Base-by-base conservation (phyloP, 2,888 invertebrate genomes). In the Tetramorium bicarinatum region DNA sequence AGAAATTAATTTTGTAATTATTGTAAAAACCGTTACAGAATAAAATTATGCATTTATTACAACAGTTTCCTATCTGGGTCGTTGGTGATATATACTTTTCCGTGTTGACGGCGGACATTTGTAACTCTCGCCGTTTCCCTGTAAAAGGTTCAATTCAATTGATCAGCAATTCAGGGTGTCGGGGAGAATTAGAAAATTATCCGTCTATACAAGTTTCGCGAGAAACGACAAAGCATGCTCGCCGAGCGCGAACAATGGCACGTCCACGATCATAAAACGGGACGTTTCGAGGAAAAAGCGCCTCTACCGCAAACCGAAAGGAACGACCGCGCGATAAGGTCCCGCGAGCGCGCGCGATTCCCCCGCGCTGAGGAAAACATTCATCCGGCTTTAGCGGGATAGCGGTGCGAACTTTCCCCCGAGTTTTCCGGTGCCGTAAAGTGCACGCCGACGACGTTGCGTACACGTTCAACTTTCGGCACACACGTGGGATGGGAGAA, bases 251-350 rank as follows among this genome's bases (percentile, higher is more conserved):
- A 69, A 85, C 80, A 87, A 81, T 80, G 41, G 64, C 61, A 61
- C 29, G 13, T 13, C 25, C 34, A n/a, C n/a, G 47, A 59, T 72
- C 82, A 59, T 74, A 82, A 85, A 82, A 56, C 18, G 47, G 25
- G 76, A 54, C 47, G 38, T 69, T 77, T 83, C 69, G 74, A 74
- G n/a, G 69, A 80, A 87, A 87, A 84, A 87, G 47, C 76, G 56
- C 38, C 47, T 61, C 34, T 59, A 84, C 82, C 74, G 59, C 41
- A 18, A 59, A 25, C 72, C 25, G 25, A 80, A 80, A 82, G 81
- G 38, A 71, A 83, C 44, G 49, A 86, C 75, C 86, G 77, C 67
- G 82, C 66, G 82, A 84, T 87, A 84, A 87, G 87, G 72, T 74
- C 66, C 52, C 21, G 18, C 44, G 47, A 0, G 29, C 3, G 29